Evolutionary conservation across 2,113 vertebrate species (phyloP), one percentile per base, ranked within the genome.

Genomic region (Chrysemys picta): DNA sequence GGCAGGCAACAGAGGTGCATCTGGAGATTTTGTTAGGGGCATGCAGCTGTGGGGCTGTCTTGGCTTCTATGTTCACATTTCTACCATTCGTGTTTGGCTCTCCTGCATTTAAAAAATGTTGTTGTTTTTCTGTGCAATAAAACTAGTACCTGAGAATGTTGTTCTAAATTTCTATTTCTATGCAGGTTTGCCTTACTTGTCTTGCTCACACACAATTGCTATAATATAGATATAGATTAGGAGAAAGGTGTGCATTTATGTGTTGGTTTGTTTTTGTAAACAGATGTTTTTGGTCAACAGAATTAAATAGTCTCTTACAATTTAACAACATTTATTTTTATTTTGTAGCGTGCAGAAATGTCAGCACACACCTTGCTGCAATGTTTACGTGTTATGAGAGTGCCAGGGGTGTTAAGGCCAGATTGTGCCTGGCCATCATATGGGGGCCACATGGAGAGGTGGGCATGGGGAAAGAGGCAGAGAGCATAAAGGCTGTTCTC

Each of bases 1-100:
- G 98, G 97, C 97, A 97, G 65, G 72, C 76, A 91, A 69, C 79
- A 89, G 93, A 88, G 90, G 45, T 88, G 10, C 97, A 98, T 98
- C 96, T 98, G 98, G 96, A 97, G 93, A 89, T 95, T 87, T 10
- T 95, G 76, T 90, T 76, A 10, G 80, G 96, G 94, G 96, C 89
- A 84, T 87, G 82, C 94, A 98, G 95, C 96, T 98, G 91, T 82
- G 84, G 35, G 75, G 53, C 94, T 2, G 0, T 52, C 81, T 97
- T 98, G 94, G 90, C 94, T 96, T 50, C 80, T 7, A 19, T 80
- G 75, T n/a, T 88, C 42, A 1, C 27, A 81, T 75, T 94, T 52
- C 27, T 65, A 54, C 29, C 13, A 78, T 78, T 92, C 89, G 79
- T 12, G 47, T 42, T 35, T 89, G 8, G 13, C 78, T 94, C 59